phyloP scores from a whole-genome alignment of 2,113 vertebrate genomes.

The Strix uralensis region DNA sequence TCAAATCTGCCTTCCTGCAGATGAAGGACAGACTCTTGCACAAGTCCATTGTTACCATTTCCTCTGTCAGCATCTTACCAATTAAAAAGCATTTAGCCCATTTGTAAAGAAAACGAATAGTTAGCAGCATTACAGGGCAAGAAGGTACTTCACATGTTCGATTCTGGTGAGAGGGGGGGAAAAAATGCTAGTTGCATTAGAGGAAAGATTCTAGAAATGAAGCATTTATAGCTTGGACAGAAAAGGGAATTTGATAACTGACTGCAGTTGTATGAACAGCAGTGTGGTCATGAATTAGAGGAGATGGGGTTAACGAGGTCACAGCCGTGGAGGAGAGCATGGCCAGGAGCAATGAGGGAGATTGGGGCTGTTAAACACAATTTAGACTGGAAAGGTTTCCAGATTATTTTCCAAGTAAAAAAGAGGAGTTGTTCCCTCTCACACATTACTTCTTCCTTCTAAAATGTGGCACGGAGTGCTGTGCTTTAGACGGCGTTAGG shows the following conservation, averaged over 20 bases:
- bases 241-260: not conserved
- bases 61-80: not conserved
- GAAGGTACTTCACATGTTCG: not conserved
- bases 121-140: not conserved
- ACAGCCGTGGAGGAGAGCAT: not conserved
- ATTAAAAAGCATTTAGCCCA: not conserved
- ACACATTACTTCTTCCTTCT: not conserved
- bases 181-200: not conserved
- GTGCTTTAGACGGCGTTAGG: not conserved
- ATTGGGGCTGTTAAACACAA: not conserved
- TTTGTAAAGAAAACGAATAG: not conserved
- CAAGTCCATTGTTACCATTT: not conserved
- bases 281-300: not conserved
- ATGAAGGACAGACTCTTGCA: not conserved
- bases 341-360: not conserved
- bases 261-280: not conserved
- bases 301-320: not conserved
- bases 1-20: not conserved
- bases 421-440: not conserved
- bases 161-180: not conserved
- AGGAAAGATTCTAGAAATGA: not conserved
- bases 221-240: not conserved
- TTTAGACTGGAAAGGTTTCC: not conserved
- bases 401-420: not conserved
- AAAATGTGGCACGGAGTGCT: not conserved